Evolutionary conservation across 2,888 invertebrate species (phyloP), one percentile per base, ranked within the genome.

Genomic region (Drosophila affinis): DNA sequence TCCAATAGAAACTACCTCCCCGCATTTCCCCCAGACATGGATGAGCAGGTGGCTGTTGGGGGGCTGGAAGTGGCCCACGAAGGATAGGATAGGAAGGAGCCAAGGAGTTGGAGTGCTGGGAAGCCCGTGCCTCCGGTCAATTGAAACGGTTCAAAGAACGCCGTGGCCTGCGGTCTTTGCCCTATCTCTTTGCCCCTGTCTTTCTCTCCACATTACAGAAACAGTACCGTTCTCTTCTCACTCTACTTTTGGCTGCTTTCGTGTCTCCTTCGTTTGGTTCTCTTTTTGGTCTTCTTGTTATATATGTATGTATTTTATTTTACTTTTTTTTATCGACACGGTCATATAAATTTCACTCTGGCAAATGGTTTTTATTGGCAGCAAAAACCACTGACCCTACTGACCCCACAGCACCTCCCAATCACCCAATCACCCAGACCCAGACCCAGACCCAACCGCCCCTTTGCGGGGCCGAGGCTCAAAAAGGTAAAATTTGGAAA

Each of bases 301-400:
- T 39, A 39, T 14, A 39, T 39, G 39, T 39, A n/a, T 39, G 39
- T 39, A n/a, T 39, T 39, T 45, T 39, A 14, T 34, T 48, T n/a
- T 14, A 17, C 24, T 18, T 10, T 58, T 67, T 74, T 78, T 75
- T 74, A 84, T 80, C 80, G 87, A 87, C 74, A 77, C 77, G 72
- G 67, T 72, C 77, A 79, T 87, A 85, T 87, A 85, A 87, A 85
- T 85, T 87, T 87, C 81, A 85, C 77, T 82, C 85, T 84, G 82
- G 87, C 85, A 85, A 85, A 85, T 85, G 84, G 85, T 77, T 85
- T 85, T 87, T 85, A 85, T 85, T 85, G 84, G 87, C 85, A 85
- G 72, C 72, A 72, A 64, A 32, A 39, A 70, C 71, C 65, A 58
- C 49, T 55, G 54, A 56, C 47, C 59, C 52, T 27, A 55, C 47